Evolutionary conservation across 2,797 vertebrate genomes (phyloP).

Genomic region (Prionace glauca): DNA sequence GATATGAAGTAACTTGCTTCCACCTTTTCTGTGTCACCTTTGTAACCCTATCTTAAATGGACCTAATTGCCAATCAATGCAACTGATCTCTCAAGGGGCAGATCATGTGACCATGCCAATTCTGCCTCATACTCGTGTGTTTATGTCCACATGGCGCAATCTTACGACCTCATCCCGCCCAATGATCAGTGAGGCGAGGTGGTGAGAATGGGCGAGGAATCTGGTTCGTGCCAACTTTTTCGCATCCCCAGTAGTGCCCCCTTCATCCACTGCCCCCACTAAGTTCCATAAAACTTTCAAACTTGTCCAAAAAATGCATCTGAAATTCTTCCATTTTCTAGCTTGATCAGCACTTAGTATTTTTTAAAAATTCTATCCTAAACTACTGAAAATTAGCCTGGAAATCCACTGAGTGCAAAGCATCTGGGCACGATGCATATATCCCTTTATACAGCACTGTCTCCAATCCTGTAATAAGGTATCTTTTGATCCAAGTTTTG

Average conservation of each 20-base stretch:
- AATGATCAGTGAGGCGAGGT: too few relatives aligned
- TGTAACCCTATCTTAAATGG: not conserved
- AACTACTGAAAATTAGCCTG: not conserved
- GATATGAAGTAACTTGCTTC: not conserved
- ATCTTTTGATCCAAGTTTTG: too few relatives aligned
- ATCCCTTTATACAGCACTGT: not conserved
- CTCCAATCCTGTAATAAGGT: not conserved
- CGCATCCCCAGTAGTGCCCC: not conserved
- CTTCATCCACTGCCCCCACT: not conserved
- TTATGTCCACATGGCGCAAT: too few relatives aligned
- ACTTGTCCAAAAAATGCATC: too few relatives aligned
- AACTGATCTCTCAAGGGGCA: not conserved
- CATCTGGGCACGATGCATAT: not conserved
- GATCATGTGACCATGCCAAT: not conserved
- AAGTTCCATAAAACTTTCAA: too few relatives aligned
- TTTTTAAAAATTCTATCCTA: too few relatives aligned
- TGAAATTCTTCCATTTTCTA: too few relatives aligned
- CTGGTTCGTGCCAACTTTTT: too few relatives aligned
- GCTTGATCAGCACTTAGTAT: too few relatives aligned
- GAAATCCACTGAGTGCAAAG: not conserved
- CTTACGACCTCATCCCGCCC: not conserved
- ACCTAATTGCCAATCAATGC: not conserved
- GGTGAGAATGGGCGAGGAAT: too few relatives aligned
- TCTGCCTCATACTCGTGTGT: not conserved
- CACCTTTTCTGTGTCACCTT: not conserved